phyloP scores from a whole-genome alignment of 2,888 invertebrate species.

The Drosophila demipolita region DNA sequence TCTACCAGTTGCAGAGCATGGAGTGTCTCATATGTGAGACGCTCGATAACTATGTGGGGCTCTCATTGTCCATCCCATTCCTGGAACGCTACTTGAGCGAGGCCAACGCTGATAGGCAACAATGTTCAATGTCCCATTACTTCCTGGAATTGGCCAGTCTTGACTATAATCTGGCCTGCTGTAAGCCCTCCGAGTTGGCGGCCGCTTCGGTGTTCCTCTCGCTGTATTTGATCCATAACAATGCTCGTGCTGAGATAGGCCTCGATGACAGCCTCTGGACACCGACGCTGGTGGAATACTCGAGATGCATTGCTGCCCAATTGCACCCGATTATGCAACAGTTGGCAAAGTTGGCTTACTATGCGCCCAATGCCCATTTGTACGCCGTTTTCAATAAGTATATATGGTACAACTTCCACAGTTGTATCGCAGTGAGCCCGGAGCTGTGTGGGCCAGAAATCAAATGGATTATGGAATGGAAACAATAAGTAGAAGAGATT shows the following conservation, averaged over 20 bases:
- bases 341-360: slow-evolving; percentile 89
- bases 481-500: slow-evolving; percentile 39
- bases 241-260: slow-evolving; percentile 66
- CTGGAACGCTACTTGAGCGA: slow-evolving; percentile 91
- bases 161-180: slow-evolving; percentile 92
- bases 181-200: slow-evolving; percentile 90
- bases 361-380: slow-evolving; percentile 89
- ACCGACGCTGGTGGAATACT: slow-evolving; percentile 90
- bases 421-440: slow-evolving; percentile 88
- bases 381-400: slow-evolving; percentile 90
- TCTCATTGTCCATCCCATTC: slow-evolving; percentile 95
- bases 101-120: slow-evolving; percentile 87
- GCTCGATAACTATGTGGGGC: slow-evolving; percentile 92
- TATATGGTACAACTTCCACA: slow-evolving; percentile 86
- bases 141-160: slow-evolving; percentile 93
- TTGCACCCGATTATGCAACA: slow-evolving; percentile 89
- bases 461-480: slow-evolving; percentile 81
- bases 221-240: slow-evolving; percentile 80
- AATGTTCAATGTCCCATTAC: slow-evolving; percentile 95
- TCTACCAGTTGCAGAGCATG: slow-evolving; percentile 92
- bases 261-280: slow-evolving; percentile 88
- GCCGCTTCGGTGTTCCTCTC: slow-evolving; percentile 83
- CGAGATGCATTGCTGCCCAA: slow-evolving; percentile 89
- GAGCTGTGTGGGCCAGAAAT: slow-evolving; percentile 86
- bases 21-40: slow-evolving; percentile 91